Evolutionary conservation across 1,140 invertebrate genomes (phyloP), one percentile per base, ranked within the genome.

Genomic region (Anadara kagoshimensis): DNA sequence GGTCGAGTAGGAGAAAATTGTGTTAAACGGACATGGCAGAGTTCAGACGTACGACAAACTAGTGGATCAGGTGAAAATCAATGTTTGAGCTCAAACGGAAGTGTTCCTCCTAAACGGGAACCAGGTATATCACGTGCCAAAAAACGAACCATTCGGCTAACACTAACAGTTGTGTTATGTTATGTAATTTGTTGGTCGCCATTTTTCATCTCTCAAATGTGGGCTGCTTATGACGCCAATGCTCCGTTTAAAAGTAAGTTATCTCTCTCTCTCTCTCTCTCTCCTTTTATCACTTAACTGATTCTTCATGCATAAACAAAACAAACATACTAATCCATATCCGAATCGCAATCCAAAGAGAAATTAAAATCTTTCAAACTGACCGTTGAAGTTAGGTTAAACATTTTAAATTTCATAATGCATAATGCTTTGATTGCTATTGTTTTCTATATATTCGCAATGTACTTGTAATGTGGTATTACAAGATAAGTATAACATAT

Each of bases 81-180:
- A 22, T n/a, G 49, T 44, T n/a, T 26, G 5, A 24, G 20, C 61
- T 5, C 29, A 22, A 8, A 54, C 22, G 24, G 24, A 43, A 14
- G 22, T 16, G n/a, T 36, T 43, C 20, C 8, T 14, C 36, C n/a
- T 3, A 41, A 43, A 29, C 69, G 24, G 0, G 41, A 43, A 12
- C 62, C 69, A 36, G 76, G 84, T 5, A 80, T 84, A 16, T 83
- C 82, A 5, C 59, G 78, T 47, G 82, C 85, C 16, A 94, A 94
- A 87, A 92, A 95, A 73, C 94, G 94, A 84, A 95, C 94, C 0
- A 91, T 95, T 1, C 94, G 94, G 76, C 92, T 95, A 78, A 95
- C 94, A 0, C 87, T 95, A 24, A 92, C 92, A 0, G 94, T 95
- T 24, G 92, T 95, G 65, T 80, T 91, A 51, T 93, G 94, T 78